Conservation (phyloP, 2,888 invertebrate genomes). For the Campoletis raptor region DNA sequence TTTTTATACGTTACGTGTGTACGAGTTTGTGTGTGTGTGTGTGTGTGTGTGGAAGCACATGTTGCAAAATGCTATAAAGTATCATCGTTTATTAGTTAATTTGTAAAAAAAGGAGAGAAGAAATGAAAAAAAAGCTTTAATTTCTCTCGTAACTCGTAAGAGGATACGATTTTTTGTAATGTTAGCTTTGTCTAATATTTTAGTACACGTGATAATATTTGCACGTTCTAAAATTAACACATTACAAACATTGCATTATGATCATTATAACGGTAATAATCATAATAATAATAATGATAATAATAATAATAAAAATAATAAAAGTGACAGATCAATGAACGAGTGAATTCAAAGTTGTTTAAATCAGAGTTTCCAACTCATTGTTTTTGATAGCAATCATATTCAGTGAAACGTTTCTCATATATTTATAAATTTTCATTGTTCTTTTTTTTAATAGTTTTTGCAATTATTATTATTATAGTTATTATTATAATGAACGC, state of each 20-base stretch:
- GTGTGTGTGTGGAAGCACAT: background rate
- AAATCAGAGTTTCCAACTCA: background rate
- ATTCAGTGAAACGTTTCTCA: background rate
- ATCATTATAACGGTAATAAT: background rate
- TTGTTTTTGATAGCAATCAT: background rate
- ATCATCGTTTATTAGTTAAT: conserved; percentile 25
- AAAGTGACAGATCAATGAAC: background rate
- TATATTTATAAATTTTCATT: no score
- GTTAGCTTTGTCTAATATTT: conserved; percentile 14
- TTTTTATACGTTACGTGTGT: background rate
- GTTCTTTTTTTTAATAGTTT: background rate
- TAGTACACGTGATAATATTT: conserved; percentile 27
- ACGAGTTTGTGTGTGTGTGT: conserved; percentile 23
- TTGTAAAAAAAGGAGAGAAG: conserved; percentile 11
- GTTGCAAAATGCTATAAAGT: conserved; percentile 11
- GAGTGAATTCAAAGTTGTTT: background rate
- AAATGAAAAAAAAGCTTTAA: background rate
- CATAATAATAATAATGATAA: background rate
- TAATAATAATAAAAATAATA: background rate
- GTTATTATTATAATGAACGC: conserved; percentile 37
- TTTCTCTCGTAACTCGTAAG: conserved; percentile 42
- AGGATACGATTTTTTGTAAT: conserved; percentile 28
- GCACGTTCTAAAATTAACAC: conserved; percentile 31
- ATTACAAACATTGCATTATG: background rate
- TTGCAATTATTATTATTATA: background rate